Evolutionary conservation across 2,797 vertebrate genomes (phyloP).

Genomic region (Falco biarmicus): DNA sequence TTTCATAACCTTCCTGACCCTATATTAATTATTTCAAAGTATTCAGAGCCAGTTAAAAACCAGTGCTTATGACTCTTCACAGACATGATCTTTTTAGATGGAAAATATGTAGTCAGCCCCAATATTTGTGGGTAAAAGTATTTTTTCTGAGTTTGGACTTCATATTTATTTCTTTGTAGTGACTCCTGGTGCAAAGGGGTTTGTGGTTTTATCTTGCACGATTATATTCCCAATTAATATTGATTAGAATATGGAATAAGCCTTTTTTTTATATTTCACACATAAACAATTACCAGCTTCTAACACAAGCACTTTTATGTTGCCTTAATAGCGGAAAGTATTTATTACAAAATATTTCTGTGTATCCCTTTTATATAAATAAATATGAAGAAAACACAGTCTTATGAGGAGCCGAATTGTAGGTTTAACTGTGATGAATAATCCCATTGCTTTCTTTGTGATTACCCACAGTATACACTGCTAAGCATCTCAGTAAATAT

Average conservation of each 20-base stretch:
- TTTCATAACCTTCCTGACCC: neutral
- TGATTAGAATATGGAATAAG: neutral
- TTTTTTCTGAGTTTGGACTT: neutral
- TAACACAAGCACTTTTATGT: neutral
- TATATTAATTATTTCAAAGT: neutral
- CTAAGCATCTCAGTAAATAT: neutral
- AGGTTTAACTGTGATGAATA: neutral
- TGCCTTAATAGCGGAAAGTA: neutral
- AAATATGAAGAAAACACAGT: neutral
- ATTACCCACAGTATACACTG: neutral
- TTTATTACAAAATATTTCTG: neutral
- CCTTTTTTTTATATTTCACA: neutral
- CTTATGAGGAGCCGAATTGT: neutral
- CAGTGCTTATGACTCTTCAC: neutral
- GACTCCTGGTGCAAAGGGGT: neutral
- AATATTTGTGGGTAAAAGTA: neutral
- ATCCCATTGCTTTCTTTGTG: neutral
- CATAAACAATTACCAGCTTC: neutral
- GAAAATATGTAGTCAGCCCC: neutral
- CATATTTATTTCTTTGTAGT: neutral
- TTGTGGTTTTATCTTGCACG: neutral
- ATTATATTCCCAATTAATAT: neutral
- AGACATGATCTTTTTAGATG: neutral
- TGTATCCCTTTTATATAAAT: neutral
- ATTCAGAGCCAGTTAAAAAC: neutral